Percentiles rank a stretch among this genome's conserved stretches.
Conservation (phyloP, 2,888 invertebrate genomes). For the Tetragnatha montana region DNA sequence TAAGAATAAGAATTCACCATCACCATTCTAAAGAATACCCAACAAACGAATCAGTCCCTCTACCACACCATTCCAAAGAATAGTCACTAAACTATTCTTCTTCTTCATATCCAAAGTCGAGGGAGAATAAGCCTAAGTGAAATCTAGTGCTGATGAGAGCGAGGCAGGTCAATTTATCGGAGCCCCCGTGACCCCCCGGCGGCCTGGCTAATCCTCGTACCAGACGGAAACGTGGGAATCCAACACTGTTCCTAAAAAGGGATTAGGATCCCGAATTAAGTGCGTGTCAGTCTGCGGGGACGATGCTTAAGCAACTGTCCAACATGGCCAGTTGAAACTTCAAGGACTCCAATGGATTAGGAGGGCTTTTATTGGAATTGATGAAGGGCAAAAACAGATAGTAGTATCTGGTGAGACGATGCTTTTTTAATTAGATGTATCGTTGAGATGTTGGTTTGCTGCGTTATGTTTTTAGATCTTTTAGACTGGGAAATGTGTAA, state of each 20-base stretch:
- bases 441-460: no score
- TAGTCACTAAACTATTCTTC: no score
- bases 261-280: conserved; percentile 57
- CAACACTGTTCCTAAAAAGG: conserved; percentile 63
- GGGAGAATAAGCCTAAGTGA: conserved; percentile 42
- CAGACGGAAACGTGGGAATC: conserved; percentile 51
- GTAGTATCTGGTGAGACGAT: no score
- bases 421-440: no score
- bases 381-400: no score
- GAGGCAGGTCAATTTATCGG: conserved; percentile 53
- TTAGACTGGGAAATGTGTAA: no score
- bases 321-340: conserved; percentile 57
- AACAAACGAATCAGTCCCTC: no score
- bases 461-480: no score
- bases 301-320: conserved; percentile 56
- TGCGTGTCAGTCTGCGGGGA: conserved; percentile 62
- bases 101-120: conserved; percentile 18
- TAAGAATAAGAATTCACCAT: no score
- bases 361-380: no score
- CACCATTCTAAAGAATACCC: no score
- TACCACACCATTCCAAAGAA: no score
- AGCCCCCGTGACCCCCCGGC: conserved; percentile 18
- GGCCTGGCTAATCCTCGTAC: conserved; percentile 48
- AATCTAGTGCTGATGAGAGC: conserved; percentile 59
- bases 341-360: background rate